Conservation (phyloP, 92 coral and sea anemone species). For the Epizoanthus rinbou region DNA sequence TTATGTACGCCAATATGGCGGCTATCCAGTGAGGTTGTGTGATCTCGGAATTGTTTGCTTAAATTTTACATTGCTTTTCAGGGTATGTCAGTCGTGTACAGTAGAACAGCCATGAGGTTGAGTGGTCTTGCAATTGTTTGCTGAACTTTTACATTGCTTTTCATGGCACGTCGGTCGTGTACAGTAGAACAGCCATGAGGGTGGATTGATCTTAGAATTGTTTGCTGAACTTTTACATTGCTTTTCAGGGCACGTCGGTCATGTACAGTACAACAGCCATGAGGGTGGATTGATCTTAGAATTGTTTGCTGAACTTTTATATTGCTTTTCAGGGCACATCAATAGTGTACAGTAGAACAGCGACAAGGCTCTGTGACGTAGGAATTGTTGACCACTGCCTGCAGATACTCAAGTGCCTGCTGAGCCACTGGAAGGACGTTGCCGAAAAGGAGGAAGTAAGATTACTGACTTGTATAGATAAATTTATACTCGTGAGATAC, state of each 20-base stretch:
- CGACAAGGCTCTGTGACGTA: constrained; percentile 73
- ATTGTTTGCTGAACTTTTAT: not conserved
- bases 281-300: not conserved
- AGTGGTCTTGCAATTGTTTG: too few relatives aligned
- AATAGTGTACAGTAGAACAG: constrained; percentile 79
- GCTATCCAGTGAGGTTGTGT: too few relatives aligned
- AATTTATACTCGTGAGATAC: too few relatives aligned
- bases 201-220: not conserved
- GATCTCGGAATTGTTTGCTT: too few relatives aligned
- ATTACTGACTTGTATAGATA: not conserved
- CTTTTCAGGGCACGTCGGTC: constrained; percentile 66
- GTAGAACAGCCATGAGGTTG: too few relatives aligned
- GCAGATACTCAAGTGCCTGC: constrained; percentile 79
- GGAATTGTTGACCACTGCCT: constrained; percentile 87
- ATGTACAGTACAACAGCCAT: constrained; percentile 82
- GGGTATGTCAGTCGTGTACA: too few relatives aligned
- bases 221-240: not conserved
- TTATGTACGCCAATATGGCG: too few relatives aligned
- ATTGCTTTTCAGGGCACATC: constrained; percentile 65
- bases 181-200: too few relatives aligned
- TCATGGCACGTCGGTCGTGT: constrained; percentile 58
- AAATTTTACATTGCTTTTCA: too few relatives aligned
- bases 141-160: not conserved
- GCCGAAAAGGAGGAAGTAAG: too few relatives aligned
- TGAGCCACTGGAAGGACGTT: constrained; percentile 87